Conservation (phyloP, 2,888 invertebrate genomes). For the Amphiduros pacificus region DNA sequence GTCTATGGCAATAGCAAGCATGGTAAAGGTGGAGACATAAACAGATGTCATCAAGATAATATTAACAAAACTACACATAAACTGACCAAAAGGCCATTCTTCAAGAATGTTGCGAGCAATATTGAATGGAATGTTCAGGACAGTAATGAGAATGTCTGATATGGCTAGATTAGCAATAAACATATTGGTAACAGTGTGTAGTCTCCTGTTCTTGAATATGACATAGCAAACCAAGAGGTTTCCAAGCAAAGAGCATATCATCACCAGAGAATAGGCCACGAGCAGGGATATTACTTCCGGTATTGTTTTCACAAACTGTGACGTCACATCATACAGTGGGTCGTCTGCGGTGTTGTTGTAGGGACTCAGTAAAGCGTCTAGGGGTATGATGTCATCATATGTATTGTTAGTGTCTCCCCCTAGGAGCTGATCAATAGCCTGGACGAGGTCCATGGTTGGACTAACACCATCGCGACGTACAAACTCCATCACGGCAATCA, state of each 20-base stretch:
- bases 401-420: not conserved
- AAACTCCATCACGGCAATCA: too few relatives aligned
- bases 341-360: not conserved
- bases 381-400: not conserved
- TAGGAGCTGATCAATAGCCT: not conserved
- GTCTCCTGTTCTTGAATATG: conserved; percentile 43
- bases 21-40: conserved; percentile 61
- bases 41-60: conserved; percentile 59
- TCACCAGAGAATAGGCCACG: conserved; percentile 20
- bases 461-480: too few relatives aligned
- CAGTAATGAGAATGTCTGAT: conserved; percentile 48
- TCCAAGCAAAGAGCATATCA: conserved; percentile 45
- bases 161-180: conserved; percentile 53
- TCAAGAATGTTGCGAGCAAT: conserved; percentile 55
- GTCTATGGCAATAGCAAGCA: conserved; percentile 61
- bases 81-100: conserved; percentile 61
- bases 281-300: conserved; percentile 13
- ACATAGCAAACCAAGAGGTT: conserved; percentile 52
- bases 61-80: conserved; percentile 59
- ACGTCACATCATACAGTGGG: too few relatives aligned
- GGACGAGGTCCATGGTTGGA: not conserved
- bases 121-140: conserved; percentile 61
- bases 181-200: conserved; percentile 53
- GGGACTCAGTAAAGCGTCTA: not conserved
- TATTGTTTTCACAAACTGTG: not conserved